Percentiles rank a stretch among this genome's conserved stretches.
phyloP scores from a whole-genome alignment of 2,888 invertebrate species.

The Drosophila buzzatii region DNA sequence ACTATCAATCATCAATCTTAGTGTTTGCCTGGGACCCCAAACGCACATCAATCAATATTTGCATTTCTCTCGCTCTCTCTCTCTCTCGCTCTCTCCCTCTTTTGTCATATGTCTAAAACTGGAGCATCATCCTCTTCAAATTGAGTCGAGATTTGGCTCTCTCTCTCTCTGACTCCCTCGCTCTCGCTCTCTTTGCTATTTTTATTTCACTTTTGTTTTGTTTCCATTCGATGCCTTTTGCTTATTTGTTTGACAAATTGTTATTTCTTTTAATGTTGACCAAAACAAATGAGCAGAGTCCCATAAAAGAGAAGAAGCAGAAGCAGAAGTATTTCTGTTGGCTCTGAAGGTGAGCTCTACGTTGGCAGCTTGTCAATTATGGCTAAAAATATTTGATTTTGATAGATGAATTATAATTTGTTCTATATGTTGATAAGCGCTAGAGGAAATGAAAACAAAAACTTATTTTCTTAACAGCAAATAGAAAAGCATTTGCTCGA shows the following conservation, averaged over 20 bases:
- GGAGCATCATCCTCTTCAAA: conserved; percentile 34
- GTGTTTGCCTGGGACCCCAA: conserved; percentile 20
- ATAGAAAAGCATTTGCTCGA: background rate
- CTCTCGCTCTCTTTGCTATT: background rate
- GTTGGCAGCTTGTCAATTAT: conserved; percentile 50
- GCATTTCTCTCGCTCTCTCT: conserved; percentile 44
- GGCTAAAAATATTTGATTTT: conserved; percentile 35
- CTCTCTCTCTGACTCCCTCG: background rate
- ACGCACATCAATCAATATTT: conserved; percentile 70
- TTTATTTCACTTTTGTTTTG: conserved; percentile 20
- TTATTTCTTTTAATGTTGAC: conserved; percentile 40
- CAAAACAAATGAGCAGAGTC: conserved; percentile 59
- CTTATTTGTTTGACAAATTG: conserved; percentile 64
- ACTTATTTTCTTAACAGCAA: background rate
- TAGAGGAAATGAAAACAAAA: conserved; percentile 2
- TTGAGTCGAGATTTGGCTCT: conserved; percentile 30
- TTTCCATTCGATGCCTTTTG: conserved; percentile 31
- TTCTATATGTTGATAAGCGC: background rate
- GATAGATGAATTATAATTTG: conserved; percentile 39
- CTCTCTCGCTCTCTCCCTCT: conserved; percentile 2
- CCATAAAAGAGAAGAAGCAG: conserved; percentile 1
- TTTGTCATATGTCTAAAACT: conserved; percentile 27
- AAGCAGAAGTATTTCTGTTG: background rate
- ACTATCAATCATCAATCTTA: conserved; percentile 77
- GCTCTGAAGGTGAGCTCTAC: conserved; percentile 28